Percentiles rank a stretch among this genome's conserved stretches.
Conservation (phyloP, 2,888 invertebrate genomes). For the Brachyopa scutellaris region DNA sequence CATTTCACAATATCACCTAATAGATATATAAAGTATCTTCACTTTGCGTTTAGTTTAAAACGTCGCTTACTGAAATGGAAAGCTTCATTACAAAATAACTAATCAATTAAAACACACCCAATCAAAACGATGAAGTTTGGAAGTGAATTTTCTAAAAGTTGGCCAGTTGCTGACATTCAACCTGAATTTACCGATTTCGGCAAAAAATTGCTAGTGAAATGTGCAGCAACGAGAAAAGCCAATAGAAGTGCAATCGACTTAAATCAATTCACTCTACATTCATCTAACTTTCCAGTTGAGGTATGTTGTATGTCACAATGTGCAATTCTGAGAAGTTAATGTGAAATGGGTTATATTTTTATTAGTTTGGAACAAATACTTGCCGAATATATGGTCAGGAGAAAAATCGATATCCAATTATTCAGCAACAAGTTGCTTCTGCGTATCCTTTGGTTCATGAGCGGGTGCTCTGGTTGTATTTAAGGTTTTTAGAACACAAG, state of each 20-base stretch:
- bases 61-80: too few relatives aligned
- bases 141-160: constrained; percentile 75
- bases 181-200: constrained; percentile 74
- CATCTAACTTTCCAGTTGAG: constrained; percentile 76
- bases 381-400: constrained; percentile 78
- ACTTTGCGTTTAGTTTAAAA: too few relatives aligned
- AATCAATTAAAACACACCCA: too few relatives aligned
- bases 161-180: constrained; percentile 73
- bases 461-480: constrained; percentile 84
- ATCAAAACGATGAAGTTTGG: constrained; percentile 78
- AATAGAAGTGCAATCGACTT: constrained; percentile 70
- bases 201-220: constrained; percentile 74
- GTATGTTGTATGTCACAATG: too few relatives aligned
- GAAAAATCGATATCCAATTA: constrained; percentile 73
- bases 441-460: constrained; percentile 88
- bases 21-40: too few relatives aligned
- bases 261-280: constrained; percentile 74
- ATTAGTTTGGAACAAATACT: constrained; percentile 79
- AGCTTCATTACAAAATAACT: too few relatives aligned
- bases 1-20: too few relatives aligned
- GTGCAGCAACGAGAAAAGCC: constrained; percentile 74
- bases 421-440: constrained; percentile 82
- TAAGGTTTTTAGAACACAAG: constrained; percentile 86
- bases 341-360: neutral
- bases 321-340: neutral